Evolutionary conservation across 2,113 vertebrate genomes (phyloP), one percentile per base, ranked within the genome.

Genomic region (Etia nguti): DNA sequence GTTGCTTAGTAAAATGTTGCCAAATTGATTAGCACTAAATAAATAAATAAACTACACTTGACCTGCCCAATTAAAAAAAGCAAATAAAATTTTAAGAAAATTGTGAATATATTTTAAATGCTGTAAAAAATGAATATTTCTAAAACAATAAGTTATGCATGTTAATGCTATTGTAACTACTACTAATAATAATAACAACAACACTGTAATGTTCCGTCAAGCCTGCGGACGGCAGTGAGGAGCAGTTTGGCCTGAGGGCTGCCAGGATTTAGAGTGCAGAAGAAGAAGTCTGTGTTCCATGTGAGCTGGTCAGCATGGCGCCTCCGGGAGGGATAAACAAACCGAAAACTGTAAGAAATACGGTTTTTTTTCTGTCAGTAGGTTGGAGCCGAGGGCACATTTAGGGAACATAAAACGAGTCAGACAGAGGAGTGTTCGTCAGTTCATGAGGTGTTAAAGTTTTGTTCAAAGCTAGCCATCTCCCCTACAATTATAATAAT

Each of bases 271-370:
- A 5, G 24, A 10, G 2, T 3, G 79, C 2, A 86, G 92, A 86
- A 92, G 83, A 80, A 91, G 86, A 83, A 82, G 43, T 3, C 16
- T n/a, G 16, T 1, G 36, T 4, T 26, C 41, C 89, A 93, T 6
- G 86, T 86, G 92, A 24, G 36, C 4, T 11, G 2, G 56, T 2
- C 38, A 89, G 2, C 82, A 95, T 95, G 95, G 10, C 90, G 12
- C 89, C 95, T 4, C 95, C 95, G 0, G 95, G 95, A 87, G 96
- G 94, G 4, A 96, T 97, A 41, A 96, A 97, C 93, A 90, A 94
- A 93, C 96, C 96, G 1, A 96, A 96, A 92, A 97, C 96, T 0
- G 96, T 97, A 91, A 91, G 93, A 83, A 31, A 81, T 3, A 6
- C 3, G 2, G 8, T 73, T 46, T 73, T 26, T 68, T 62, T 18